A percentile compares a stretch with the other conserved stretches of the same genome.
Evolutionary conservation across 2,797 vertebrate species (phyloP).

Genomic region (Malurus splendens): DNA sequence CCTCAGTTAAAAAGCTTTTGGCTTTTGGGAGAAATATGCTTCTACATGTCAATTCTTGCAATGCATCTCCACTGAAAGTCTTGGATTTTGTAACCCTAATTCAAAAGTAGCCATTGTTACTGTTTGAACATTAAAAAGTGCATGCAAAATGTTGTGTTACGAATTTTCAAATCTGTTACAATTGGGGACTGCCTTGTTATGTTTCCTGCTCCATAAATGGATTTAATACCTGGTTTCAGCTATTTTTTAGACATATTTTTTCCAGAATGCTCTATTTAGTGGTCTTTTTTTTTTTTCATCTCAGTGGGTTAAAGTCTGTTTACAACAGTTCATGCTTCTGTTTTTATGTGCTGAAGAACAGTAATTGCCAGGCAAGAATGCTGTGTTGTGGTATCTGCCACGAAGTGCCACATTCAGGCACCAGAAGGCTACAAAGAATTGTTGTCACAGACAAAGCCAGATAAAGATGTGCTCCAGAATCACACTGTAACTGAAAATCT

Average conservation of each 20-base stretch:
- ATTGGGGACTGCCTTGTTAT: neutral
- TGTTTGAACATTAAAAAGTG: conserved; percentile 29
- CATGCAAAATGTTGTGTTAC: neutral
- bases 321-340: neutral
- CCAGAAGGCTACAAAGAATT: neutral
- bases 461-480: neutral
- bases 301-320: neutral
- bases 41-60: neutral
- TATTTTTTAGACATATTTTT: neutral
- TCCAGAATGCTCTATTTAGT: neutral
- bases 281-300: neutral
- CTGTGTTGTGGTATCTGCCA: neutral
- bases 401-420: neutral
- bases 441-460: neutral
- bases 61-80: neutral
- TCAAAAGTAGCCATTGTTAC: conserved; percentile 2
- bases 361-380: neutral
- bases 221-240: neutral
- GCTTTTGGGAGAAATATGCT: neutral
- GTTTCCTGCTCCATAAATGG: neutral
- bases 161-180: neutral
- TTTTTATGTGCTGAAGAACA: neutral
- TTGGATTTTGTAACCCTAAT: neutral
- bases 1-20: neutral
- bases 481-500: neutral